Percentiles rank a stretch among this genome's conserved stretches.
These are phyloP conservation scores for Hanleya hanleyi DNA, from an alignment of 2,888 invertebrate genomes.

Conservation along the genomic window DNA sequence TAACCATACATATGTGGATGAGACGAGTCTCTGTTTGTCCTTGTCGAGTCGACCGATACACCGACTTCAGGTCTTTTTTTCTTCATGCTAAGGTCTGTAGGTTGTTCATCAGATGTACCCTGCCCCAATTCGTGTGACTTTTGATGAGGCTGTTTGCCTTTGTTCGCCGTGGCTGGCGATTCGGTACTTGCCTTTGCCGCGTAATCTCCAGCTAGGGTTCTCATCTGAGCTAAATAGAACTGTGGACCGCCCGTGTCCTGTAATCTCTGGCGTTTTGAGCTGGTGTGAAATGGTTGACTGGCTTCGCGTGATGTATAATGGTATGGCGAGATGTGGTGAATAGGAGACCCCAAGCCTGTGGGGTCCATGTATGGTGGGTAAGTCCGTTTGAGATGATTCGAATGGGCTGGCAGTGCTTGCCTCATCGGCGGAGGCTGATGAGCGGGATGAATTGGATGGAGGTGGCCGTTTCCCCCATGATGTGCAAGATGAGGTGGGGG, in stretches of 20 bases:
- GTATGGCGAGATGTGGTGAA: constrained; percentile 3
- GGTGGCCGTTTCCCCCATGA: too few relatives aligned
- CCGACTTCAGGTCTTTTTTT: not conserved
- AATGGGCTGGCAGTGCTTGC: not conserved
- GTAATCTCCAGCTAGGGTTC: not conserved
- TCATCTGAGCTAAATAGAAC: not conserved
- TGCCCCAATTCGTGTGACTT: not conserved
- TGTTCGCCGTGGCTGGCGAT: not conserved
- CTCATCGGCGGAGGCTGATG: not conserved
- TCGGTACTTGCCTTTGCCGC: not conserved
- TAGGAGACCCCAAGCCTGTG: not conserved
- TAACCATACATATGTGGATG: too few relatives aligned
- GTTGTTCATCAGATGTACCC: not conserved
- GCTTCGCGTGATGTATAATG: not conserved
- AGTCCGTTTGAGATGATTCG: not conserved
- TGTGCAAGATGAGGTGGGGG: too few relatives aligned
- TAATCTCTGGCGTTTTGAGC: not conserved
- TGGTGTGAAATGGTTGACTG: not conserved
- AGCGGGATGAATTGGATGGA: not conserved
- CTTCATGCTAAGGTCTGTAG: not conserved
- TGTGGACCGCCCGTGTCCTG: not conserved
- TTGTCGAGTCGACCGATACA: too few relatives aligned
- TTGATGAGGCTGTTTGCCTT: not conserved
- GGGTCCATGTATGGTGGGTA: not conserved
- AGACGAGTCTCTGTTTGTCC: too few relatives aligned